These are phyloP conservation scores for Knipowitschia caucasica DNA, from an alignment of 2,797 vertebrate species.

Conservation along the genomic window DNA sequence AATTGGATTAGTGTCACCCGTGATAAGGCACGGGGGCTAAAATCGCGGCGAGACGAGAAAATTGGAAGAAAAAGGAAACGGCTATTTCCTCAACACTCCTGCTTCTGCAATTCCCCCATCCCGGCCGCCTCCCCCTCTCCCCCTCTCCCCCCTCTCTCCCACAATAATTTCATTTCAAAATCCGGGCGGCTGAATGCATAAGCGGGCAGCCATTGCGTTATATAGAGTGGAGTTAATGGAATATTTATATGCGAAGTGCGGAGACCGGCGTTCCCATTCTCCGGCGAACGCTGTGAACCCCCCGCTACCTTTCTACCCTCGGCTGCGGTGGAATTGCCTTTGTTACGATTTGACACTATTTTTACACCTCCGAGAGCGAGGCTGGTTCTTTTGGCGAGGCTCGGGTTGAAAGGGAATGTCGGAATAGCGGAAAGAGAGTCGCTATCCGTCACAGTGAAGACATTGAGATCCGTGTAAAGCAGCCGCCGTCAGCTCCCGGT, in stretches of 20 bases:
- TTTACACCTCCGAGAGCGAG: conserved; percentile 49
- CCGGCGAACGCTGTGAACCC: conserved; percentile 38
- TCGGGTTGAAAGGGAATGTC: conserved; percentile 29
- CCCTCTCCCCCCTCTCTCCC: conserved; percentile 28
- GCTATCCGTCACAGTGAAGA: conserved; percentile 4
- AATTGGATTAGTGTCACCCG: conserved; percentile 80
- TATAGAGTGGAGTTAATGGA: conserved; percentile 76
- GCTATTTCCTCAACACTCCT: conserved; percentile 52
- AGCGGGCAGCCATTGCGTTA: conserved; percentile 56
- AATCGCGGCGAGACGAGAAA: conserved; percentile 71
- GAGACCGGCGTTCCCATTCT: conserved; percentile 58
- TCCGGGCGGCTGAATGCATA: conserved; percentile 70
- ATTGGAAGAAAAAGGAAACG: conserved; percentile 77
- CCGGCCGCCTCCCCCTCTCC: conserved; percentile 2
- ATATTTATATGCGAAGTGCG: conserved; percentile 77
- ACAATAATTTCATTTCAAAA: conserved; percentile 79
- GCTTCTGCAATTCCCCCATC: no score
- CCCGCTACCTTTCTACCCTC: conserved; percentile 25
- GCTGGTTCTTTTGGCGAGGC: conserved; percentile 38
- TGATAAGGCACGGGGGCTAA: conserved; percentile 73
- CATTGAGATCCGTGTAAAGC: conserved; percentile 25
- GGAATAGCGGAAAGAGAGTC: conserved; percentile 22
- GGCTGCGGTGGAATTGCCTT: conserved; percentile 55
- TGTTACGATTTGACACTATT: conserved; percentile 65
- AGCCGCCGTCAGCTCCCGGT: conserved; percentile 3